Percentiles rank a stretch among this genome's conserved stretches.
Evolutionary conservation across 2,888 invertebrate species (phyloP).

Genomic region (Parochlus steinenii): DNA sequence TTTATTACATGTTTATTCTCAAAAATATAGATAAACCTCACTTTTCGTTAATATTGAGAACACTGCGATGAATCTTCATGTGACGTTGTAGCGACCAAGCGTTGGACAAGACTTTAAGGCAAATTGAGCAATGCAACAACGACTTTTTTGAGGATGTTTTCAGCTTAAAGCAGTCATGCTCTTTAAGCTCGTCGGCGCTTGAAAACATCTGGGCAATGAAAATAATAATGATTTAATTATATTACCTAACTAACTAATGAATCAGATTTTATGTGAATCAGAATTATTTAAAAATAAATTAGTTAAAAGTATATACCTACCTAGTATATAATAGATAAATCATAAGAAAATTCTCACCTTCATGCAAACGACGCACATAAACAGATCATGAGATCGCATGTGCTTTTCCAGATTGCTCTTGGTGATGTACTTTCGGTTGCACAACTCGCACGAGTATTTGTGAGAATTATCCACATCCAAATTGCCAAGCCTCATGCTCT

Average conservation of each 20-base stretch:
- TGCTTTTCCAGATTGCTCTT: slow-evolving; percentile 17
- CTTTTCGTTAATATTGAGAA: too few relatives aligned
- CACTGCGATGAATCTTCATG: slow-evolving; percentile 14
- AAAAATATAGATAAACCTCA: too few relatives aligned
- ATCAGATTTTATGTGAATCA: slow-evolving; percentile 15
- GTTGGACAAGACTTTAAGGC: slow-evolving; percentile 16
- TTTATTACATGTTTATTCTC: not conserved
- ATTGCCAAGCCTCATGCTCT: slow-evolving; percentile 9
- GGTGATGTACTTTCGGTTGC: slow-evolving; percentile 16
- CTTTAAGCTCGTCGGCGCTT: slow-evolving; percentile 15
- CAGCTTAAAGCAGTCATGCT: slow-evolving; percentile 10
- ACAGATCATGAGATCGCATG: slow-evolving; percentile 17
- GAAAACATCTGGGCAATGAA: slow-evolving; percentile 17
- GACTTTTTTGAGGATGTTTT: slow-evolving; percentile 12
- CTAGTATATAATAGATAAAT: not conserved
- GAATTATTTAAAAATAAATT: too few relatives aligned
- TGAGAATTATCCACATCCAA: slow-evolving; percentile 11
- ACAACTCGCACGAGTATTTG: slow-evolving; percentile 16
- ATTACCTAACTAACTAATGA: too few relatives aligned
- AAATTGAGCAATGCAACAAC: slow-evolving; percentile 15
- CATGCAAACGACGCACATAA: slow-evolving; percentile 15
- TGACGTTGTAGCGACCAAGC: slow-evolving; percentile 16
- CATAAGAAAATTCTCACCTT: slow-evolving; percentile 5
- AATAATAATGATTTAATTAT: not conserved
- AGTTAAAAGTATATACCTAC: too few relatives aligned